These are phyloP conservation scores for Pseudoips prasinana DNA, from an alignment of 2,888 invertebrate species.

Conservation along the genomic window DNA sequence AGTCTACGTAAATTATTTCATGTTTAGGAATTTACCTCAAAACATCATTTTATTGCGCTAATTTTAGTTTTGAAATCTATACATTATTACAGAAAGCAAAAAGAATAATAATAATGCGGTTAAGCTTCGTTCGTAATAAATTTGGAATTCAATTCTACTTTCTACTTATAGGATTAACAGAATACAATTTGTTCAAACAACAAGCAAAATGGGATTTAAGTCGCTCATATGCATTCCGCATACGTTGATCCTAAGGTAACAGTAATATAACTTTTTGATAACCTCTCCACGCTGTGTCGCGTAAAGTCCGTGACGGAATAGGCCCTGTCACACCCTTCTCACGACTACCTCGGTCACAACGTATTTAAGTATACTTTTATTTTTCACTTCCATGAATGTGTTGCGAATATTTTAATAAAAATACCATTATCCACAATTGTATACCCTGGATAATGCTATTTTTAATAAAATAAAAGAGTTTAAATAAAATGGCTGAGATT, in stretches of 20 bases:
- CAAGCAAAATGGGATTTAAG: conserved; percentile 31
- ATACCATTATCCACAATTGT: too few relatives aligned
- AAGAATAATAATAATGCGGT: too few relatives aligned
- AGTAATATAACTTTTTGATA: conserved; percentile 54
- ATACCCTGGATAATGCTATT: too few relatives aligned
- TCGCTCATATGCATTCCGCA: conserved; percentile 34
- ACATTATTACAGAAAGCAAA: too few relatives aligned
- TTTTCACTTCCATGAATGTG: conserved; percentile 30
- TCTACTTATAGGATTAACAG: conserved; percentile 28
- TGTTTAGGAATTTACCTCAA: too few relatives aligned
- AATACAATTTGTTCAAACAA: conserved; percentile 26
- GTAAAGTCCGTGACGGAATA: conserved; percentile 51
- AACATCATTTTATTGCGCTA: too few relatives aligned
- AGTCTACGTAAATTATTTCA: too few relatives aligned
- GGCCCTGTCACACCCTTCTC: conserved; percentile 66
- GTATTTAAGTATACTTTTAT: conserved; percentile 39
- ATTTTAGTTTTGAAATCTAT: too few relatives aligned
- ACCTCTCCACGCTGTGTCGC: conserved; percentile 39
- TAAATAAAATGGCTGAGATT: too few relatives aligned
- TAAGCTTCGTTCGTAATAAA: too few relatives aligned
- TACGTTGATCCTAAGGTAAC: conserved; percentile 40
- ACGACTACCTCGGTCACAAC: conserved; percentile 49
- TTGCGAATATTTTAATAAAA: conserved; percentile 18
- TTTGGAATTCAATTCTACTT: conserved; percentile 14
- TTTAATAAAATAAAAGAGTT: too few relatives aligned